Evolutionary conservation across 2,888 invertebrate species (phyloP), one percentile per base, ranked within the genome.

Genomic region (Poecilus cupreus): DNA sequence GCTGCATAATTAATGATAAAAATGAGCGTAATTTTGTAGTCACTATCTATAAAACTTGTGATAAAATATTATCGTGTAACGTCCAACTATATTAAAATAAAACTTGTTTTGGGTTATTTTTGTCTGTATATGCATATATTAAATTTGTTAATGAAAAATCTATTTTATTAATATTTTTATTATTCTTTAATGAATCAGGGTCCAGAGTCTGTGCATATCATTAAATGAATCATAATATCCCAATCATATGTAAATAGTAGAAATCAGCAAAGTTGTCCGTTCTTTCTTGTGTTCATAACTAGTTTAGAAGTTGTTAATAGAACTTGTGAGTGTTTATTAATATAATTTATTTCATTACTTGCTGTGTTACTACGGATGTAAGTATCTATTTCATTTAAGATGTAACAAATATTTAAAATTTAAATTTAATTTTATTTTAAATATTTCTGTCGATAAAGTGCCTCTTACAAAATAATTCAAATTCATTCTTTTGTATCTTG

Each of bases 191-290:
- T 60, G 60, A 60, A 60, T 60, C 60, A 60, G 60, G 18, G 60
- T 24, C 24, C 60, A 60, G 22, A 60, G 60, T 60, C 18, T 24
- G 13, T 24, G n/a, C 60, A 60, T 26, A 60, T 22, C 26, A 60
- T 60, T 60, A 60, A 60, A 18, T 60, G 60, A 60, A 24, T 60
- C 60, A 60, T 24, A 20, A 3, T 10, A 60, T 11, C 5, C 18
- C 22, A 60, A 60, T 60, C 22, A 60, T 60, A 60, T 22, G n/a
- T 60, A 60, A 60, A 11, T 24, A 26, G 11, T 10, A 26, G 2
- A 54, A 54, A 54, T 54, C 22, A 54, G 11, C 13, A 43, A 43
- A 43, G n/a, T n/a, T n/a, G n/a, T n/a, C 43, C 3, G 1, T 43
- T 43, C n/a, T n/a, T 1, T 43, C 13, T 13, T 51, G 18, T 18